These are phyloP conservation scores for Orthosia gothica DNA, from an alignment of 2,888 invertebrate species.

Conservation along the genomic window DNA sequence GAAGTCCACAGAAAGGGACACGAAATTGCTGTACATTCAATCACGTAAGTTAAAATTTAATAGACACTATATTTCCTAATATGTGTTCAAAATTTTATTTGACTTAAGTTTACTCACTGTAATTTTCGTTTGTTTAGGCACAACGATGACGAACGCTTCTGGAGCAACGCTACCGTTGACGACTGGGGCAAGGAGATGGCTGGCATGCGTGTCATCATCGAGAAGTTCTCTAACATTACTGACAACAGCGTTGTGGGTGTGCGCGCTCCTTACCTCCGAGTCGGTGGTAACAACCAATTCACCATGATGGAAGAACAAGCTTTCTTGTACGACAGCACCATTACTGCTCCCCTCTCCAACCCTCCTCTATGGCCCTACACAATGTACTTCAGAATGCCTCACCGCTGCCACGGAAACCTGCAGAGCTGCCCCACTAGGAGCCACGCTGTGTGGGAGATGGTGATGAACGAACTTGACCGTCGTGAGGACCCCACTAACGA, in stretches of 20 bases:
- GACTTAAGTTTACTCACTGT: slow-evolving; percentile 9
- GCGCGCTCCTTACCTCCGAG: slow-evolving; percentile 97
- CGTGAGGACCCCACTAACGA: slow-evolving; percentile 97
- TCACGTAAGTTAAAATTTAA: slow-evolving; percentile 93
- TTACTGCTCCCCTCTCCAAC: slow-evolving; percentile 97
- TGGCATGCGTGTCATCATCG: slow-evolving; percentile 97
- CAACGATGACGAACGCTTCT: slow-evolving; percentile 97
- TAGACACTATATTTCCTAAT: neutral
- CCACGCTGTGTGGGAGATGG: slow-evolving; percentile 99
- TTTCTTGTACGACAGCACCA: slow-evolving; percentile 98
- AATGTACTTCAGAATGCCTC: slow-evolving; percentile 99
- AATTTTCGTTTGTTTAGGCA: slow-evolving; percentile 91
- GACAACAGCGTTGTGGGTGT: slow-evolving; percentile 98
- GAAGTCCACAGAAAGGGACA: slow-evolving; percentile 98
- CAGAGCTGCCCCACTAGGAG: slow-evolving; percentile 98
- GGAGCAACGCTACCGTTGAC: slow-evolving; percentile 98
- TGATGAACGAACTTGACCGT: slow-evolving; percentile 98
- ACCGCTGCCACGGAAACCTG: slow-evolving; percentile 97
- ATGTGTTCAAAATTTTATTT: neutral
- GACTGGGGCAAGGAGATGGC: slow-evolving; percentile 99
- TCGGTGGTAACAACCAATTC: slow-evolving; percentile 99
- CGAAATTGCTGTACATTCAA: slow-evolving; percentile 98
- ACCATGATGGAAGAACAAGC: slow-evolving; percentile 99
- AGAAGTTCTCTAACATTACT: slow-evolving; percentile 97
- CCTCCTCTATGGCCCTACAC: slow-evolving; percentile 99